Percentiles rank a stretch among this genome's conserved stretches.
Evolutionary conservation across 2,797 vertebrate genomes (phyloP).

Genomic region (Melopsittacus undulatus): DNA sequence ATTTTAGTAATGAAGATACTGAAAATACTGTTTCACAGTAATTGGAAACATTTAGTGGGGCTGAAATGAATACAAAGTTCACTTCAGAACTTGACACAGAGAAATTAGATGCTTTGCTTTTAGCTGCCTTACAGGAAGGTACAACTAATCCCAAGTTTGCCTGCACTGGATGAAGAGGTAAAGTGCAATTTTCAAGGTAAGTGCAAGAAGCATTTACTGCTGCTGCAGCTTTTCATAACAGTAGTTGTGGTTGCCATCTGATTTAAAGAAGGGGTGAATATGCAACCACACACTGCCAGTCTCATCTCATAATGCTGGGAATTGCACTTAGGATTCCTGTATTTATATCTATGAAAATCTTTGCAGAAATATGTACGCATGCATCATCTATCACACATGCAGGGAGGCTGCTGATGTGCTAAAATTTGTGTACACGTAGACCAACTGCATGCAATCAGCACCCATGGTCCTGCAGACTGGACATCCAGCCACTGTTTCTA

Average conservation of each 20-base stretch:
- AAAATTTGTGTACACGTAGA: neutral
- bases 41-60: neutral
- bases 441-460: neutral
- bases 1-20: accelerated
- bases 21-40: neutral
- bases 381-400: accelerated
- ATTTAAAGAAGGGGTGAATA: neutral
- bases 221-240: neutral
- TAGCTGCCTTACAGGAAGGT: neutral
- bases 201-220: neutral
- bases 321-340: neutral
- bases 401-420: neutral
- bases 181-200: neutral
- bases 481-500: neutral
- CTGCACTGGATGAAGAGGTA: neutral
- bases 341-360: neutral
- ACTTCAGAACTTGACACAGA: neutral
- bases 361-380: accelerated
- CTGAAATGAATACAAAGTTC: neutral
- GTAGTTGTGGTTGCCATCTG: too few species aligned
- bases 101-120: neutral
- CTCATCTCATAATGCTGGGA: neutral
- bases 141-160: neutral
- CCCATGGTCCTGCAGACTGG: neutral
- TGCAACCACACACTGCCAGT: too few species aligned